Percentiles rank a stretch among this genome's conserved stretches.
Conservation (phyloP, 2,113 vertebrate species). For the Mastomys coucha region DNA sequence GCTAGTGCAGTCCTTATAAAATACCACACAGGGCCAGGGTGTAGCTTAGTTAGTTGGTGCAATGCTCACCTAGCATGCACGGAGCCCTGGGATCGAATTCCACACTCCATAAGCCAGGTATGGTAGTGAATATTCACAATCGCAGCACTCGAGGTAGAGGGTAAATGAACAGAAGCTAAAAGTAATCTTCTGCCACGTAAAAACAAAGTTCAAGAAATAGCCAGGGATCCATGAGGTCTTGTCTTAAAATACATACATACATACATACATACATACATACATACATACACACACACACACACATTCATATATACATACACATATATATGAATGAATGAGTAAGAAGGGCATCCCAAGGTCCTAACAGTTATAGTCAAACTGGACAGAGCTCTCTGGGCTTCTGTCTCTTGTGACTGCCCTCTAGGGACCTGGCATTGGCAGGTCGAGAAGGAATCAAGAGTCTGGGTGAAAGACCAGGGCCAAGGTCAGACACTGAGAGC, state of each 20-base stretch:
- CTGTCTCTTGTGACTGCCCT: background rate
- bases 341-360: background rate
- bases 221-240: background rate
- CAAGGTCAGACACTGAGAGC: background rate
- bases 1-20: background rate
- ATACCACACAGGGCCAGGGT: background rate
- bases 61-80: background rate
- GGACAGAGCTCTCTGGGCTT: background rate
- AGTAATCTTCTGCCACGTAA: background rate
- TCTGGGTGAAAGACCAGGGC: background rate
- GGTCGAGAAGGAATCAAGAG: background rate
- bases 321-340: background rate
- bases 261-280: background rate
- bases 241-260: background rate
- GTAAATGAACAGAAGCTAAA: background rate
- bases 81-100: background rate
- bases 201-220: background rate
- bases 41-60: background rate
- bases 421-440: background rate
- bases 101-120: background rate
- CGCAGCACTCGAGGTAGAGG: background rate
- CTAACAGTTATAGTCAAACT: background rate
- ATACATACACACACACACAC: background rate
- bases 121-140: background rate
- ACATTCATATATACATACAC: no score